Evolutionary conservation across 2,797 vertebrate genomes (phyloP).

Genomic region (Anguilla marmorata): DNA sequence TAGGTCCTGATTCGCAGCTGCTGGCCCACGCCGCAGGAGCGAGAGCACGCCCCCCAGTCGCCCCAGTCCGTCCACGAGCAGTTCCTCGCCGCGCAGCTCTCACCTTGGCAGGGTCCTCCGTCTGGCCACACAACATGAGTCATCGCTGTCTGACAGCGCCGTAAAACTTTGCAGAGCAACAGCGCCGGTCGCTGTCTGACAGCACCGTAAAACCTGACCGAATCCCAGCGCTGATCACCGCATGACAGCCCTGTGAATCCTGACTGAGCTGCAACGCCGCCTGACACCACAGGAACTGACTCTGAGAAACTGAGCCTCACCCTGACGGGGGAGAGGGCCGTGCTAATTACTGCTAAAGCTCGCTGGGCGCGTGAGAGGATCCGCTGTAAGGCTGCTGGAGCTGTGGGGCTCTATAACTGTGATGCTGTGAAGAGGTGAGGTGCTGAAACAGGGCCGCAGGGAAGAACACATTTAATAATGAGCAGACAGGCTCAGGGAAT

Average conservation of each 20-base stretch:
- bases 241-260: background rate
- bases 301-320: background rate
- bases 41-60: slow-evolving; percentile 76
- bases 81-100: slow-evolving; percentile 69
- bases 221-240: background rate
- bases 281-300: background rate
- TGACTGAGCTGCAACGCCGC: background rate
- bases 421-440: background rate
- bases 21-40: slow-evolving; percentile 84
- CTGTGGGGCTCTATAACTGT: background rate
- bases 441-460: background rate
- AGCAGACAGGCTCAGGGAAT: background rate
- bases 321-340: background rate
- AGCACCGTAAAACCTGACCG: background rate
- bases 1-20: slow-evolving; percentile 81
- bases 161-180: background rate
- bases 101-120: slow-evolving; percentile 59
- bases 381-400: background rate
- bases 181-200: background rate
- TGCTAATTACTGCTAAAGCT: background rate
- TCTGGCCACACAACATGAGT: slow-evolving; percentile 49
- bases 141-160: background rate
- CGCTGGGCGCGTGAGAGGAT: background rate
- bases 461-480: background rate
- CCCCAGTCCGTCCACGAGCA: slow-evolving; percentile 85